Evolutionary conservation across 2,113 vertebrate species (phyloP), one percentile per base, ranked within the genome.

Genomic region (Dipodomys merriami): DNA sequence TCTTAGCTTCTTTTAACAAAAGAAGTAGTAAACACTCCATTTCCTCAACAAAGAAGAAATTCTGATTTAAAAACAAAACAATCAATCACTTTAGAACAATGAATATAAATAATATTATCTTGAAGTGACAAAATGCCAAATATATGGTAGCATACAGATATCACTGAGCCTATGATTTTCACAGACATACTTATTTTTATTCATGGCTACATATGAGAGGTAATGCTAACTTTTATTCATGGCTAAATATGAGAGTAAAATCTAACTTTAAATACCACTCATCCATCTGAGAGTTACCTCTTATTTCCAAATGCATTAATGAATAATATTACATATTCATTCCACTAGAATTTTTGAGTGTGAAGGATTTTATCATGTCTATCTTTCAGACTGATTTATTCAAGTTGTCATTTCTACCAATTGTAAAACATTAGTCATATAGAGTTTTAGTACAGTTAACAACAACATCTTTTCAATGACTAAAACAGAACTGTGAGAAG

Each of bases 371-470:
- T 91, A 67, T 85, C 20, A 74, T 79, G n/a, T 77, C 16, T 64
- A 88, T 83, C 10, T 39, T 97, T 67, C 15, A 91, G 18, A 6
- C 8, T 83, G 35, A 72, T 53, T 87, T 88, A 87, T 49, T 91
- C 35, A 83, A 88, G 10, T 88, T 92, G 49, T 29, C 44, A 79
- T 90, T 85, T 57, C 76, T 90, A 76, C 57, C 90, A 93, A 60
- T 13, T 90, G 53, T 33, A 83, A 95, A 85, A 9, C 33, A 39
- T 64, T 89, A 72, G 23, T 94, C 64, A 81, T 60, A 39, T 68
- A 65, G 30, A 67, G 3, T 91, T 90, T 93, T 90, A 64, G 29
- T 90, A 71, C 2, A 85, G 53, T 90, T 96, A 91, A 87, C 35
- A 83, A 64, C 35, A 88, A 64, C 29, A 73, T 71, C 12, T n/a